Evolutionary conservation across 2,888 invertebrate genomes (phyloP), one percentile per base, ranked within the genome.

Genomic region (Epiperipatus broadwayi): DNA sequence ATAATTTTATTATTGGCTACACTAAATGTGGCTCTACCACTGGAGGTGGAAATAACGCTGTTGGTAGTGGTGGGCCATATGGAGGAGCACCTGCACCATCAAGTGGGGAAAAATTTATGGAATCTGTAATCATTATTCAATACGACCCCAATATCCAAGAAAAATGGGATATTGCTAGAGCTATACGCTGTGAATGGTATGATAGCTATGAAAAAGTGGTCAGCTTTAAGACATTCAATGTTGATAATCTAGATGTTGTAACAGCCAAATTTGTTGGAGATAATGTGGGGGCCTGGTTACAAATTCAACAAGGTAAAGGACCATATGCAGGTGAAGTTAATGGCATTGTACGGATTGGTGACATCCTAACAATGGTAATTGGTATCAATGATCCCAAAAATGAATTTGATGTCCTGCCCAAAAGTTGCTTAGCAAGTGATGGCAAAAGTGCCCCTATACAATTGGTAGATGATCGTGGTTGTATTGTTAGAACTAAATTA

Each of bases 401-500:
- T 22, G 66, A 69, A 41, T 75, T 72, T 51, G 74, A 74, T 51
- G 58, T 76, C 4, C 68, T 68, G 49, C 72, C 77, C 21, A 66
- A 72, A 41, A 75, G 76, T 52, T 77, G 77, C 49, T 75, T 73
- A 69, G 77, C 76, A 0, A 67, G 70, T 39, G 63, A 61, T 30
- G 57, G 65, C 1, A 60, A 61, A 8, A 70, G 73, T 0, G 68
- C 65, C 37, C 70, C 66, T 49, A 61, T 75, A 16, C 72, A 73
- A 49, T 60, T 75, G 0, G 73, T 73, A 0, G 73, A 73, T 50
- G 67, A 66, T 45, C 63, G 68, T 43, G 75, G 75, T 21, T 75
- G 75, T 48, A 72, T 74, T 0, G 67, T 71, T 43, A 73, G 73
- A 53, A 66, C 58, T 44, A 73, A 73, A 51, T 55, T 75, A 1